Conservation (phyloP, 37 sponge, comb jelly and placozoan species). For the Aphrocallistes beatrix region DNA sequence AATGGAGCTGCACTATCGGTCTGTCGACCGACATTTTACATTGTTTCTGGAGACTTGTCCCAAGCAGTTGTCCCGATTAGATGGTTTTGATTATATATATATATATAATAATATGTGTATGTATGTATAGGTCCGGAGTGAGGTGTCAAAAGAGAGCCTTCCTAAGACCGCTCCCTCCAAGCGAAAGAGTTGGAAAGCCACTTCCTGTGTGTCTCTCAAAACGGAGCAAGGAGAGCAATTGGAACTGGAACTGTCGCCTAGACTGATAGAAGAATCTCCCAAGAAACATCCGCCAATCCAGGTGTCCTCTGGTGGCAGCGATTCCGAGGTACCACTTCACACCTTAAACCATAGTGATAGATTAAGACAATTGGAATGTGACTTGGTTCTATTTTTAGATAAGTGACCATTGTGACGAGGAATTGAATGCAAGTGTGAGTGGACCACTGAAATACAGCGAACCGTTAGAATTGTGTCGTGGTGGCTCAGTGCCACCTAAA, state of each 20-base stretch:
- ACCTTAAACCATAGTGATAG: background rate
- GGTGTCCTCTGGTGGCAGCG: background rate
- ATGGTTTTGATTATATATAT: no score
- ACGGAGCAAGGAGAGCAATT: background rate
- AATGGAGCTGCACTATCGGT: no score
- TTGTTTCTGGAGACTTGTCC: no score
- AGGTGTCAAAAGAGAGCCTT: background rate
- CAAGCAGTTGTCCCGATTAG: no score
- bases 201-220: background rate
- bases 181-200: constrained; percentile 47
- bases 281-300: constrained; percentile 4
- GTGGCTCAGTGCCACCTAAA: background rate
- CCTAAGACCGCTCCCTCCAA: constrained; percentile 55
- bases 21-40: no score
- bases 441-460: background rate
- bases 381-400: constrained; percentile 17
- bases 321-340: background rate
- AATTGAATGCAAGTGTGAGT: background rate
- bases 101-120: no score
- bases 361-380: constrained; percentile 39
- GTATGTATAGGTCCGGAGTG: background rate
- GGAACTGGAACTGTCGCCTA: background rate
- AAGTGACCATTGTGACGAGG: constrained; percentile 13
- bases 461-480: background rate
- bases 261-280: no score